Conservation (phyloP, 2,888 invertebrate species). For the Caenorhabditis panamensis region DNA sequence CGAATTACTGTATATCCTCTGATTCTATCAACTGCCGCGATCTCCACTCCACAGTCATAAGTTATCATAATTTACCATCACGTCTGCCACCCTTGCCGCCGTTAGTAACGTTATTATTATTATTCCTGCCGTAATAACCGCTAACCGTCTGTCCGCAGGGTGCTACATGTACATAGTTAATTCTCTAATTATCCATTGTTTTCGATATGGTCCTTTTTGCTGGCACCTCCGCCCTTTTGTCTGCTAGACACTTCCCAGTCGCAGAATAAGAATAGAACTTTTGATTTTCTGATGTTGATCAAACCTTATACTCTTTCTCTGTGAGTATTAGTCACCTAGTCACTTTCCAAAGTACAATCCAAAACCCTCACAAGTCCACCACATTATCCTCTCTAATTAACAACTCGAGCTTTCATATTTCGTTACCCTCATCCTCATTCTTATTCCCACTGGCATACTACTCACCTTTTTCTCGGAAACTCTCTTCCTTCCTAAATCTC, state of each 20-base stretch:
- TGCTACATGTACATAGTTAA: slow-evolving; percentile 60
- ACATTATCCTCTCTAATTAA: not conserved
- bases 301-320: too few species aligned
- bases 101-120: slow-evolving; percentile 46
- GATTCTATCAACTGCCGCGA: slow-evolving; percentile 43
- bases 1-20: slow-evolving; percentile 39
- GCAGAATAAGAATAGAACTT: slow-evolving; percentile 15
- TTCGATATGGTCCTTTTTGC: slow-evolving; percentile 41
- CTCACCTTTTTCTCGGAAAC: slow-evolving; percentile 2
- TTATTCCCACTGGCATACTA: not conserved
- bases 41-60: slow-evolving; percentile 43
- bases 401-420: not conserved
- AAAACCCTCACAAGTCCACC: too few species aligned
- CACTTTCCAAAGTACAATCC: too few species aligned
- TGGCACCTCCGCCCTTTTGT: slow-evolving; percentile 29
- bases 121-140: slow-evolving; percentile 55
- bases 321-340: too few species aligned
- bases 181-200: slow-evolving; percentile 62
- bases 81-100: slow-evolving; percentile 28
- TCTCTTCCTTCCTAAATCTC: not conserved
- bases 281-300: too few species aligned
- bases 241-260: slow-evolving; percentile 4
- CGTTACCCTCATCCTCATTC: not conserved
- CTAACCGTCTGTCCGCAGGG: slow-evolving; percentile 44
- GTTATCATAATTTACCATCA: slow-evolving; percentile 59